Base-by-base conservation (phyloP, 2,797 vertebrate genomes). In the Neoniphon sammara region DNA sequence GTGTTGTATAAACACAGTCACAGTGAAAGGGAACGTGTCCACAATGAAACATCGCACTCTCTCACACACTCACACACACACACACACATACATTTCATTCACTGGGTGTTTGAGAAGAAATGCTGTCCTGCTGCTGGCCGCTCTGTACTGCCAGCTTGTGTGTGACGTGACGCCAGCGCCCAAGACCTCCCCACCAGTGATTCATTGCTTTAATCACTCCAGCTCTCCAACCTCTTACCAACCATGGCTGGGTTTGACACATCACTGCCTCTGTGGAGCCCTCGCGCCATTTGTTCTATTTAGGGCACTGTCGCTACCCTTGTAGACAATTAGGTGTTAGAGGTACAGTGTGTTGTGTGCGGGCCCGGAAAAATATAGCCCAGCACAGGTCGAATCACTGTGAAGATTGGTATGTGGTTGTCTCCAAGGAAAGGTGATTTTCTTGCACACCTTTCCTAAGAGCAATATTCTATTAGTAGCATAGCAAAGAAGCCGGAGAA, bases 181-280 rank as follows among this genome's bases (percentile, higher is more conserved):
- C 71, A 58, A 85, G 83, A 83, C 85, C 86, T 76, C 82, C 80
- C 72, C 69, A n/a, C 69, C 57, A 66, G 75, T 93, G 93, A 94
- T 93, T 93, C 91, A 93, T 92, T 82, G 87, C 89, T 93, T 92
- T 93, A 93, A 93, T 94, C 92, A 87, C 80, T 79, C 49, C 44
- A 60, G 64, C 83, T 89, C 83, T 82, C 75, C 85, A 86, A 75
- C 79, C 82, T 83, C 65, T 87, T 74, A 83, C 82, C 78, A 62
- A 76, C 70, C 73, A 66, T 72, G 75, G 75, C 78, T 64, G 70
- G 50, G 56, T 86, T 82, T 90, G 87, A 91, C 90, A 88, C 88
- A 89, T 88, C 64, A 52, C 83, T 84, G 91, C 88, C 81, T 89
- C 86, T 60, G 59, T 52, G 0, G 9, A 80, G 71, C 61, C 62